Percentiles rank a stretch among this genome's conserved stretches.
These are phyloP conservation scores for Pterobdella sp. DNA, from an alignment of 2,888 invertebrate genomes.

Conservation along the genomic window DNA sequence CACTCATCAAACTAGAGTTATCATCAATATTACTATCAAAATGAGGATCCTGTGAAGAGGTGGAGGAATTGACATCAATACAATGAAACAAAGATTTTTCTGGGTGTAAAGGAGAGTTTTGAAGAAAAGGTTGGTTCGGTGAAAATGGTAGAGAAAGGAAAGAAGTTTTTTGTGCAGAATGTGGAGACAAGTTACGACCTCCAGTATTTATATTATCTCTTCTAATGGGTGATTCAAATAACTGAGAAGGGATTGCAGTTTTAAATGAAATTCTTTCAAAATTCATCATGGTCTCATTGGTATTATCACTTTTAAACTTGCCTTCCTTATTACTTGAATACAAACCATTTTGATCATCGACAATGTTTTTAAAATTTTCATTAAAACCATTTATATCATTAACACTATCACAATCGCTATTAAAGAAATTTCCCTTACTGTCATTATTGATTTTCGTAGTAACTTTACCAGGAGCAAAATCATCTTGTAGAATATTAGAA, in stretches of 20 bases:
- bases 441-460: slow-evolving; percentile 26
- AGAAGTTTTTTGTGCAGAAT: no score
- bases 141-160: no score
- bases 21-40: neutral
- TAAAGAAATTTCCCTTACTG: slow-evolving; percentile 26
- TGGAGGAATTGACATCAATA: no score
- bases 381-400: slow-evolving; percentile 9
- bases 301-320: neutral
- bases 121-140: no score
- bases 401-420: slow-evolving; percentile 27
- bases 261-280: no score
- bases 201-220: no score
- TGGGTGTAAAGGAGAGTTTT: no score
- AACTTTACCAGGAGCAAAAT: slow-evolving; percentile 25
- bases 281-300: neutral
- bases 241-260: no score
- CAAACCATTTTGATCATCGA: neutral
- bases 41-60: neutral
- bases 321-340: neutral
- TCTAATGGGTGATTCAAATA: no score
- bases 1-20: neutral
- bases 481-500: neutral
- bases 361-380: neutral
- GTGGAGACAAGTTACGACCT: no score
- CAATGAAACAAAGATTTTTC: no score